Conservation (phyloP, 2,888 invertebrate genomes). For the Phyllotreta striolata region DNA sequence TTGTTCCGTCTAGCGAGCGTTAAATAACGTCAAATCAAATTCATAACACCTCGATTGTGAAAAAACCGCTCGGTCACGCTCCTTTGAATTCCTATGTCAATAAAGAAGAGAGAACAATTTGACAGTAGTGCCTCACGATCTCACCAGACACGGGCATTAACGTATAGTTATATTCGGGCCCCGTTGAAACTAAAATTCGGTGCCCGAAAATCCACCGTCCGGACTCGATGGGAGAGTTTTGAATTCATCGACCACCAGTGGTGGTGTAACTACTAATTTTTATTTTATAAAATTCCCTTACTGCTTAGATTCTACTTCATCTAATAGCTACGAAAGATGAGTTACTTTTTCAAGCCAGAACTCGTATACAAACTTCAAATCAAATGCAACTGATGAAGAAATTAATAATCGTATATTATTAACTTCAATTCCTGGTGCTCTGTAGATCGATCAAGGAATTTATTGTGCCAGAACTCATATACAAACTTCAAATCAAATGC, state of each 20-base stretch:
- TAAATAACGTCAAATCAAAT: constrained; percentile 35
- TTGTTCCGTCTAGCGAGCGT: constrained; percentile 29
- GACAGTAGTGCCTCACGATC: constrained; percentile 27
- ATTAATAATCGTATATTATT: no score
- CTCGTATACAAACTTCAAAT: no score
- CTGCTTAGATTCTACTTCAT: no score
- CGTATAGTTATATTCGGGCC: constrained; percentile 5
- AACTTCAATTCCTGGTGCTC: no score
- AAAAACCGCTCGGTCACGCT: constrained; percentile 27
- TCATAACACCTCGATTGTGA: constrained; percentile 29
- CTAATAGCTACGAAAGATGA: no score
- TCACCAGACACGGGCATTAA: constrained; percentile 5
- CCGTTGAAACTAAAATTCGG: constrained; percentile 19
- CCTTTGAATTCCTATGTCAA: constrained; percentile 33
- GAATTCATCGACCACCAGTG: not conserved
- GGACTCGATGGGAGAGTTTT: constrained; percentile 10
- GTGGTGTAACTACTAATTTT: not conserved
- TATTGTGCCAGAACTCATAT: no score
- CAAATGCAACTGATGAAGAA: no score
- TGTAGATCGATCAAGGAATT: no score
- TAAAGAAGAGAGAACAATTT: constrained; percentile 27
- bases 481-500: no score
- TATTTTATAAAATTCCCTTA: no score
- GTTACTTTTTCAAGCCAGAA: no score
- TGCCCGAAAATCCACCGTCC: constrained; percentile 25